Conservation (phyloP, 2,888 invertebrate species). For the Tiliacea citrago region DNA sequence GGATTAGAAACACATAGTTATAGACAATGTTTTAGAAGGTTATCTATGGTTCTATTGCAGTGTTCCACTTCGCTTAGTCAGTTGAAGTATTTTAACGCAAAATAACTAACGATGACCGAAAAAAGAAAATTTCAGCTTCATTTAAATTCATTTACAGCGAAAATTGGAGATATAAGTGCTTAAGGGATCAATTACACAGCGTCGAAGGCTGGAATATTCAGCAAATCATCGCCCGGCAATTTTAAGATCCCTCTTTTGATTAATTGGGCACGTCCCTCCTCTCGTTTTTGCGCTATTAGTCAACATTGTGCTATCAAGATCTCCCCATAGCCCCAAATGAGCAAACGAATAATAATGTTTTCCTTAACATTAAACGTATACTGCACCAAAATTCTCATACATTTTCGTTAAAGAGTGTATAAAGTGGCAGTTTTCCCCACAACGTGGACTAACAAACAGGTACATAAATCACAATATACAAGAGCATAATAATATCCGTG, state of each 20-base stretch:
- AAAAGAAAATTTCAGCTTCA: background rate
- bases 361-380: background rate
- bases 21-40: background rate
- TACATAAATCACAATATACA: constrained; percentile 66
- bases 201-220: constrained; percentile 26
- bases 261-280: constrained; percentile 58
- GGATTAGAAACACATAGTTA: constrained; percentile 8
- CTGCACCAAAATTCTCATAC: background rate
- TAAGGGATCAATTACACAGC: constrained; percentile 32
- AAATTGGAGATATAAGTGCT: background rate
- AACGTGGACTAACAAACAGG: constrained; percentile 51
- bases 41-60: background rate
- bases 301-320: constrained; percentile 27
- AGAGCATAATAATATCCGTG: constrained; percentile 66
- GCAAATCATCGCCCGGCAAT: constrained; percentile 44
- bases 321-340: constrained; percentile 16
- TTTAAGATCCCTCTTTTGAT: constrained; percentile 46
- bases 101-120: background rate
- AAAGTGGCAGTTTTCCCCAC: constrained; percentile 42
- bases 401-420: constrained; percentile 35
- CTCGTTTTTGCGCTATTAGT: constrained; percentile 41
- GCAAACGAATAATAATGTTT: constrained; percentile 19
- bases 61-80: background rate
- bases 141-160: constrained; percentile 4
- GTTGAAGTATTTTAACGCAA: constrained; percentile 20